Evolutionary conservation across 2,888 invertebrate genomes (phyloP), one percentile per base, ranked within the genome.

Genomic region (Leistus spinibarbis): DNA sequence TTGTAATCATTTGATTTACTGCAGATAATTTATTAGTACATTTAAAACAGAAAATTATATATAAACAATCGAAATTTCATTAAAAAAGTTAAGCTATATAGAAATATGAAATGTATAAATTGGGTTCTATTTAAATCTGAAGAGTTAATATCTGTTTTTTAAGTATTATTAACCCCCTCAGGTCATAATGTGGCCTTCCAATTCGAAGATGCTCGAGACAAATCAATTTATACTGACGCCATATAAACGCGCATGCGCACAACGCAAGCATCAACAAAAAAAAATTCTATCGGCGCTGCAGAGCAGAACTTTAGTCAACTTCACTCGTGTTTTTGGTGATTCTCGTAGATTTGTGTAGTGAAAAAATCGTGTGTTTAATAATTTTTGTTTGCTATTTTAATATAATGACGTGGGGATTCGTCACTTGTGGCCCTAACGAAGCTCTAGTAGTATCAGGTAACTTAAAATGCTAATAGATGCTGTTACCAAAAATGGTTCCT

Each of bases 371-470:
- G 24, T 69, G 56, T 60, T 4, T 60, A 54, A 60, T 5, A 19
- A 27, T 60, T 24, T 16, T 27, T 57, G 19, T 60, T n/a, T 40
- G 54, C 53, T 54, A 71, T 54, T 71, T 54, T 72, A 57, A 64
- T 56, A 67, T 27, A 67, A 73, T 73, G 73, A 67, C 67, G n/a
- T 73, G 73, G 92, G 96, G 96, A 82, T 97, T 97, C 85, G 95
- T 96, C 70, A 96, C 96, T 77, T 97, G 97, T 84, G 97, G 97
- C 64, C 97, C 97, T 24, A 97, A 97, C 84, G 96, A 97, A 86
- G 97, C 97, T 63, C 89, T 97, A 64, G 96, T 97, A 54, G 95
- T 97, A 79, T 97, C 96, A 87, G 97, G 97, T 97, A 88, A 86
- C 9, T 0, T 40, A 40, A 40, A 40, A 40, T 40, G 1, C 40